Evolutionary conservation across 2,888 invertebrate genomes (phyloP).

Genomic region (Craniophora ligustri): DNA sequence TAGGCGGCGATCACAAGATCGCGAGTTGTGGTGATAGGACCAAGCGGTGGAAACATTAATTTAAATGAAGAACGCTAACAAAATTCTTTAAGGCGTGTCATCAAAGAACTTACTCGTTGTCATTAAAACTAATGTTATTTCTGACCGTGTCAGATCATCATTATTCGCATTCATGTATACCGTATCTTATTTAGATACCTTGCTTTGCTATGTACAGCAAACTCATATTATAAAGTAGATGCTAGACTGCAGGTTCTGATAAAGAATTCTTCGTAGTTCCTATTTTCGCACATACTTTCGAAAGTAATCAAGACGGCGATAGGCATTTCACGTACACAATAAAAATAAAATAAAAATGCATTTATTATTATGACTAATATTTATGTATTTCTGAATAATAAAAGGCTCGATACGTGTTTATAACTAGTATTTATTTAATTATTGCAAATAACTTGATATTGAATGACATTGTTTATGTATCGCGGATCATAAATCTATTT

Average conservation of each 20-base stretch:
- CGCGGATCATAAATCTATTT: background rate
- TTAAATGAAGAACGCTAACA: constrained; percentile 38
- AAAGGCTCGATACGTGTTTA: constrained; percentile 19
- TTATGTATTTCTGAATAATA: constrained; percentile 17
- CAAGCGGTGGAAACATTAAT: constrained; percentile 46
- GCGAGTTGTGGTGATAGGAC: constrained; percentile 41
- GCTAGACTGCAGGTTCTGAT: constrained; percentile 39
- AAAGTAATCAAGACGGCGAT: constrained; percentile 45
- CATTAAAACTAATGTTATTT: constrained; percentile 30
- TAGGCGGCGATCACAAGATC: constrained; percentile 49
- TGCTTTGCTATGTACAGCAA: constrained; percentile 55
- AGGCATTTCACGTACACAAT: constrained; percentile 54
- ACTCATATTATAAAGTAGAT: constrained; percentile 43
- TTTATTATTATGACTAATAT: constrained; percentile 24
- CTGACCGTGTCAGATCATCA: constrained; percentile 6
- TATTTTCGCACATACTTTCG: constrained; percentile 62
- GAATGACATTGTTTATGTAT: constrained; percentile 7
- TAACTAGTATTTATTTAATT: constrained; percentile 13
- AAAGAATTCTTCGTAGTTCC: constrained; percentile 64
- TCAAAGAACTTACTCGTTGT: constrained; percentile 18
- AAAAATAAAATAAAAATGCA: constrained; percentile 34
- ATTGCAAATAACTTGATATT: constrained; percentile 19
- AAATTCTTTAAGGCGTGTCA: constrained; percentile 25
- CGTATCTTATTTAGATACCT: constrained; percentile 53
- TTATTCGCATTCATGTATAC: constrained; percentile 10